Conservation (phyloP, 1,140 invertebrate species). For the Hyposmocoma kahamanoa region DNA sequence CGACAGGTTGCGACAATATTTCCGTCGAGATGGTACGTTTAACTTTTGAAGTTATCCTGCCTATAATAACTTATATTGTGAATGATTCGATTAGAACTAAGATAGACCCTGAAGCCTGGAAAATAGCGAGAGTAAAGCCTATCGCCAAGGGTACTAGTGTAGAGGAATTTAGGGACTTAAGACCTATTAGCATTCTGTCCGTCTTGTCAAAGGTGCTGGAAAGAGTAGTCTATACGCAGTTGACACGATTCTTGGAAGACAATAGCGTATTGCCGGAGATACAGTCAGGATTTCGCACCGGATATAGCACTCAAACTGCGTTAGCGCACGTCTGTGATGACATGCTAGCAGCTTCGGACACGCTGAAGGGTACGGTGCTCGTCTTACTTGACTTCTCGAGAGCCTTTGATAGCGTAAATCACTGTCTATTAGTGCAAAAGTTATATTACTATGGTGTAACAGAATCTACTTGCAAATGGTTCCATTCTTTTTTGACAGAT, state of each 20-base stretch:
- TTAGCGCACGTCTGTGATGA: slow-evolving; percentile 14
- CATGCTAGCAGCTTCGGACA: slow-evolving; percentile 2
- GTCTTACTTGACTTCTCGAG: slow-evolving; percentile 19
- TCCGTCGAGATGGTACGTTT: not conserved
- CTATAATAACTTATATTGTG: slow-evolving; percentile 4
- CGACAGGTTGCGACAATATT: slow-evolving; percentile 1
- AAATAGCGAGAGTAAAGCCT: slow-evolving; percentile 14
- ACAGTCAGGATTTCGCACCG: slow-evolving; percentile 3
- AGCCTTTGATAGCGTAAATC: slow-evolving; percentile 25
- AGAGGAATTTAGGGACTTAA: slow-evolving; percentile 11
- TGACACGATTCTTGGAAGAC: slow-evolving; percentile 6
- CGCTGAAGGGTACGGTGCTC: not conserved
- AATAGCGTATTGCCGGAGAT: slow-evolving; percentile 10
- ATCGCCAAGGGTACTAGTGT: slow-evolving; percentile 12
- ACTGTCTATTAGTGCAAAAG: slow-evolving; percentile 2
- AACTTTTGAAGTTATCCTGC: not conserved
- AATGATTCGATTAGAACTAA: not conserved
- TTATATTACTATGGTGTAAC: slow-evolving; percentile 9
- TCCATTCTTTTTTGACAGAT: slow-evolving; percentile 7
- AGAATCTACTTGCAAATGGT: slow-evolving; percentile 3
- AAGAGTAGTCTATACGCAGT: slow-evolving; percentile 13
- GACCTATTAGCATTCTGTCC: slow-evolving; percentile 20
- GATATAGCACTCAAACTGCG: slow-evolving; percentile 8
- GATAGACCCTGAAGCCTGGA: slow-evolving; percentile 10
- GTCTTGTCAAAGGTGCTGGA: slow-evolving; percentile 19